Evolutionary conservation across 2,888 invertebrate genomes (phyloP), one percentile per base, ranked within the genome.

Genomic region (Arrhopalites spinosus): DNA sequence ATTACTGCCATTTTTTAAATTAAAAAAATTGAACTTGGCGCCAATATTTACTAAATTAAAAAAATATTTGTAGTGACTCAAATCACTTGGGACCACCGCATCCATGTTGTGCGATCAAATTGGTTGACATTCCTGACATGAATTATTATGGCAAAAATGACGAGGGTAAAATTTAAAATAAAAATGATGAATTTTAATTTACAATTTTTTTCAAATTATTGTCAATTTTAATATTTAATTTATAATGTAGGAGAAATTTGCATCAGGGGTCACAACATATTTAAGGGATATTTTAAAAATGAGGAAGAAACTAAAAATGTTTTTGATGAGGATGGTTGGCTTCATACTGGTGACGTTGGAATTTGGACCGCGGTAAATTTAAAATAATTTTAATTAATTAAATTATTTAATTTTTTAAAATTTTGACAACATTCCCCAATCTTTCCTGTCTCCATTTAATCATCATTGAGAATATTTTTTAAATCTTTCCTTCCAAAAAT

Each of bases 71-170:
- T n/a, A n/a, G 91, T 85, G 90, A 91, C 29, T 93, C 94, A 72
- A 93, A 94, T 84, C 96, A 97, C 85, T 98, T 98, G 77, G 98
- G 98, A 74, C 96, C 98, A 83, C 98, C 98, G 78, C 92, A 98
- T 77, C 92, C 95, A 83, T 96, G 96, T n/a, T 1, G 87, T 94
- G 94, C 86, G 93, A 93, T 86, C 90, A 63, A 63, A 17, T 29
- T 63, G 17, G 93, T 94, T 80, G 98, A 98, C 87, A 97, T 98
- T 78, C 96, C 98, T 77, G 98, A 98, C 86, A 96, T 98, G 96
- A 95, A 96, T 87, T 96, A 96, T 85, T 95, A 90, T 87, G 92
- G 95, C 78, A 88, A 89, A 84, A 92, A 93, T 84, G 93, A 92
- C 78, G 93, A 94, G n/a, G n/a, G n/a, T n/a, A n/a, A n/a, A n/a